These are phyloP conservation scores for Sinocyclocheilus grahami DNA, from an alignment of 2,113 vertebrate genomes.

Conservation along the genomic window DNA sequence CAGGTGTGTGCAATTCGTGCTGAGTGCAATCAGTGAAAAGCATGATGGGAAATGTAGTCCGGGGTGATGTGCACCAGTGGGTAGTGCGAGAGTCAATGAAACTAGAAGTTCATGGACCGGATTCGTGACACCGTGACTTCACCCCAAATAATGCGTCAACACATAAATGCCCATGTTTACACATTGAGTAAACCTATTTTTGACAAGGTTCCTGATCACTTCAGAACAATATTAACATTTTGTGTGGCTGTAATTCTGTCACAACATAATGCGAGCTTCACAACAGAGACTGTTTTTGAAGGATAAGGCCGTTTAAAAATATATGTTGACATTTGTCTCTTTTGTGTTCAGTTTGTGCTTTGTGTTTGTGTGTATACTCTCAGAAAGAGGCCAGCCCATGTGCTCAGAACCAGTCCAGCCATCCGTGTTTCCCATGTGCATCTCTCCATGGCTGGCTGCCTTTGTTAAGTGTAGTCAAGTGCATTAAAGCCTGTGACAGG, in stretches of 20 bases:
- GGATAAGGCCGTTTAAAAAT: background rate
- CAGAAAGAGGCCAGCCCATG: constrained; percentile 51
- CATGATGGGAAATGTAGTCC: no score
- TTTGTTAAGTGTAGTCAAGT: constrained; percentile 67
- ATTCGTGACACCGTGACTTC: background rate
- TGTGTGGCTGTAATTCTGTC: background rate
- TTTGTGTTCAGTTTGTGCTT: constrained; percentile 22
- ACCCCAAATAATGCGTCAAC: background rate
- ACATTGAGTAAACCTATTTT: background rate
- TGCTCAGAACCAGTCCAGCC: constrained; percentile 48
- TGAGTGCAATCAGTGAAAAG: no score
- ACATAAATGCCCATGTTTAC: background rate
- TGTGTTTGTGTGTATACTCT: constrained; percentile 10
- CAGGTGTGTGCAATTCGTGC: no score
- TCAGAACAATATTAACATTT: background rate
- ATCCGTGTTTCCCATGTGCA: constrained; percentile 46
- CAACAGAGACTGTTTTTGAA: background rate
- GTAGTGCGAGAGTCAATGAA: no score
- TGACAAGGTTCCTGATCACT: background rate
- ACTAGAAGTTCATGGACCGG: no score
- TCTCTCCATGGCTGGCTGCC: constrained; percentile 65
- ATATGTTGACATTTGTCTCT: constrained; percentile 4
- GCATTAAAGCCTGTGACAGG: constrained; percentile 68
- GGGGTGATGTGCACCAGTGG: no score
- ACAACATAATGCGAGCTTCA: background rate